These are phyloP conservation scores for Micromesistius poutassou DNA, from an alignment of 2,797 vertebrate genomes.

Conservation along the genomic window DNA sequence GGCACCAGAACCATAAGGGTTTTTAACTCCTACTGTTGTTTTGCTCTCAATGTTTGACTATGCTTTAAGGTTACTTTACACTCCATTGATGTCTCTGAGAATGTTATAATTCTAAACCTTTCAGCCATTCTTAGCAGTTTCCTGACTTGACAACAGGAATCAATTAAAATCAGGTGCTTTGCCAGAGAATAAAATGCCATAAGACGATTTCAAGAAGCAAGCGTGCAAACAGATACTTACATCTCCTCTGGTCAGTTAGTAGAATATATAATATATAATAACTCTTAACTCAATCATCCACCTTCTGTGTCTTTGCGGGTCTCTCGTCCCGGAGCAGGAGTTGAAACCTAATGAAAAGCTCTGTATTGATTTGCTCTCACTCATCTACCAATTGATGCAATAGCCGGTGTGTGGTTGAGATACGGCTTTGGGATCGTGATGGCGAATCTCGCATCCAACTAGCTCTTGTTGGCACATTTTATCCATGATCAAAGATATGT, in stretches of 20 bases:
- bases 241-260: conserved; percentile 30
- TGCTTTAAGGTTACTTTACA: neutral
- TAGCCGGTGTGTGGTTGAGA: conserved; percentile 3
- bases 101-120: neutral
- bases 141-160: neutral
- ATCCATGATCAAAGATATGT: neutral
- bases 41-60: neutral
- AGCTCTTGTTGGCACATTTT: conserved; percentile 15
- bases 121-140: neutral
- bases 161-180: neutral
- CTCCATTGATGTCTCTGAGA: neutral
- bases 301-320: conserved; percentile 48
- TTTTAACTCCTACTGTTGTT: neutral
- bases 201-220: neutral
- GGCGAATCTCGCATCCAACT: conserved; percentile 13
- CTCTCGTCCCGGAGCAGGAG: conserved; percentile 37
- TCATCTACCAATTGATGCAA: conserved; percentile 44
- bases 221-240: conserved; percentile 7
- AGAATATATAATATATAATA: conserved; percentile 6
- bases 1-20: neutral
- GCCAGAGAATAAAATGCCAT: neutral
- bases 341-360: conserved; percentile 60
- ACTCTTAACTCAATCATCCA: conserved; percentile 56
- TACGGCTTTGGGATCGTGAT: neutral
- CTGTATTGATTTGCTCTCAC: conserved; percentile 62